These are phyloP conservation scores for Pollenia labialis DNA, from an alignment of 2,888 invertebrate genomes.

Conservation along the genomic window DNA sequence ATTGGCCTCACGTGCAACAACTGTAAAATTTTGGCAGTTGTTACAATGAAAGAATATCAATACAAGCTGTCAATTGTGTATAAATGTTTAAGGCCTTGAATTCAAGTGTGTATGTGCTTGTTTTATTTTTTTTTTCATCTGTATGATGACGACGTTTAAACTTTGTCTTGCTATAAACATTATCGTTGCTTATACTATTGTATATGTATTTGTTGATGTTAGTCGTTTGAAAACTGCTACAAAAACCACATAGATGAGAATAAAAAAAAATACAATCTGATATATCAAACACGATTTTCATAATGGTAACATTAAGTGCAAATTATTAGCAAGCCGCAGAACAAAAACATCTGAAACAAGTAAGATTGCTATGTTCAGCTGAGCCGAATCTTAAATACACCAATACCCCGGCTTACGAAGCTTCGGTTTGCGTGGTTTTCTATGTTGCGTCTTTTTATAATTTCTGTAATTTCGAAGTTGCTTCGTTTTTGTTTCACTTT, in stretches of 20 bases:
- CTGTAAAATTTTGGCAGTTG: constrained; percentile 73
- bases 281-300: constrained; percentile 68
- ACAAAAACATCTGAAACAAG: constrained; percentile 19
- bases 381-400: no score
- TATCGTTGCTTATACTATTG: constrained; percentile 24
- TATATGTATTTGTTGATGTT: constrained; percentile 17
- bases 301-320: constrained; percentile 72
- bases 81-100: constrained; percentile 28
- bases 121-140: background rate
- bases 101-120: background rate
- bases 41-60: constrained; percentile 71
- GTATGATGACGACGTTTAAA: constrained; percentile 45
- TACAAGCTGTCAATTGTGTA: constrained; percentile 72
- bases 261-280: constrained; percentile 54
- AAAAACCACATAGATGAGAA: background rate
- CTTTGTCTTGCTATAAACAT: constrained; percentile 40
- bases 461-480: no score
- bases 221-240: constrained; percentile 27
- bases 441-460: no score
- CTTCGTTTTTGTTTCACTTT: no score
- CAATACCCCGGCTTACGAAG: no score
- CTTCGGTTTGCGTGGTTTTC: no score
- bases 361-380: no score
- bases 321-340: constrained; percentile 68
- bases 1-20: constrained; percentile 72